Conservation (phyloP, 1,140 invertebrate species). For the Telenomus remus region DNA sequence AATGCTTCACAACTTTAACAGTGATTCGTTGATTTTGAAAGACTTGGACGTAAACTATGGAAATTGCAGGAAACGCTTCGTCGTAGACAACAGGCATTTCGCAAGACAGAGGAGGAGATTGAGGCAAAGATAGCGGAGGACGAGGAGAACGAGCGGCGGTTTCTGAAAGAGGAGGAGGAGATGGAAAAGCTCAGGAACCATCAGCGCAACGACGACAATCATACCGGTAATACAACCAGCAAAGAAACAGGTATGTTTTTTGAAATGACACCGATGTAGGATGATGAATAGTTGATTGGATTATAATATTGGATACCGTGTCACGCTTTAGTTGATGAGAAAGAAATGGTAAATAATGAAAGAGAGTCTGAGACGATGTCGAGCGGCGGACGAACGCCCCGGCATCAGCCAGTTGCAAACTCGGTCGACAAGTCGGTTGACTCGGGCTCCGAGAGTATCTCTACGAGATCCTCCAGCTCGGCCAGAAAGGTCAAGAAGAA, state of each 20-base stretch:
- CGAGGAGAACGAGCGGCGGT: slow-evolving; percentile 67
- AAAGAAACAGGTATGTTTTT: slow-evolving; percentile 69
- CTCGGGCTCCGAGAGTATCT: slow-evolving; percentile 61
- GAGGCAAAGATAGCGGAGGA: slow-evolving; percentile 74
- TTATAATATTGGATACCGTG: slow-evolving; percentile 52
- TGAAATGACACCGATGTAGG: slow-evolving; percentile 37
- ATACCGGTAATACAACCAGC: slow-evolving; percentile 73
- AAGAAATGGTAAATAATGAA: slow-evolving; percentile 74
- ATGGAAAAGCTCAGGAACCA: slow-evolving; percentile 35
- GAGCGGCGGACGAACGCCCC: slow-evolving; percentile 66
- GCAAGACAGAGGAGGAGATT: slow-evolving; percentile 76
- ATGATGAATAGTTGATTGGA: slow-evolving; percentile 26
- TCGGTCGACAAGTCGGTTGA: slow-evolving; percentile 60
- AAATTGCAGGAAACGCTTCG: slow-evolving; percentile 69
- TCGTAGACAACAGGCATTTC: slow-evolving; percentile 75
- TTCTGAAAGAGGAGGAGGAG: slow-evolving; percentile 36
- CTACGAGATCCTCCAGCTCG: slow-evolving; percentile 59
- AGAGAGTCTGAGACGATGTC: slow-evolving; percentile 71
- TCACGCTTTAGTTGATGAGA: slow-evolving; percentile 73
- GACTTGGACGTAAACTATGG: no score
- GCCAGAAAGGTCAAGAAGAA: slow-evolving; percentile 52
- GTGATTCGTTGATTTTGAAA: no score
- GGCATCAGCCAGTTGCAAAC: slow-evolving; percentile 57
- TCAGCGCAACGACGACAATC: slow-evolving; percentile 64
- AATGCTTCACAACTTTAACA: no score